Conservation (phyloP, 2,888 invertebrate genomes). For the Myopa tessellatipennis region DNA sequence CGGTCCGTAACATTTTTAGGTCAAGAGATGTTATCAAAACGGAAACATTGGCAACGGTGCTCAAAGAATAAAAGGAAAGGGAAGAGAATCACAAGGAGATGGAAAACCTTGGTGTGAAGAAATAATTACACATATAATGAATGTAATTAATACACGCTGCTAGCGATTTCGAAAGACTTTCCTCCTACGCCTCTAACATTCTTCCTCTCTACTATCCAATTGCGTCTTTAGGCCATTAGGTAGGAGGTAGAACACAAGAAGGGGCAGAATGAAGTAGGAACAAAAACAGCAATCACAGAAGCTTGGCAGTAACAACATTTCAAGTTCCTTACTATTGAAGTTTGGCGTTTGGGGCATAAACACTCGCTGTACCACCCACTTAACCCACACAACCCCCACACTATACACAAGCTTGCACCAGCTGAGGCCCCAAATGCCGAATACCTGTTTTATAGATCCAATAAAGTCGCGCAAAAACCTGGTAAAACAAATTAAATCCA, state of each 20-base stretch:
- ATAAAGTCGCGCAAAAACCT: neutral
- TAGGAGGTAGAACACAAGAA: neutral
- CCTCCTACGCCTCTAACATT: slow-evolving; percentile 5
- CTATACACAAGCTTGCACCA: neutral
- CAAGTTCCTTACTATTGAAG: slow-evolving; percentile 54
- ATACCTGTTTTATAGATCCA: neutral
- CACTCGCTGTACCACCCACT: neutral
- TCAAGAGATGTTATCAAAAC: neutral
- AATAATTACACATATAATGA: slow-evolving; percentile 60
- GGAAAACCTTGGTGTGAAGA: slow-evolving; percentile 54
- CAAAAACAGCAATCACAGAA: neutral
- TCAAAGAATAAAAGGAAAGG: neutral
- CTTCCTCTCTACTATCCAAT: slow-evolving; percentile 54
- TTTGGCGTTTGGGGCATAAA: slow-evolving; percentile 55
- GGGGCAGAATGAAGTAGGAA: neutral
- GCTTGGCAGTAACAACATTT: neutral
- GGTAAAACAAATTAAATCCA: slow-evolving; percentile 18
- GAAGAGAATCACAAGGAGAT: neutral
- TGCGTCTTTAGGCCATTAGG: slow-evolving; percentile 62
- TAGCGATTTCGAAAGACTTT: slow-evolving; percentile 40
- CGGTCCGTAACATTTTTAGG: too few species aligned
- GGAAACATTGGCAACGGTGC: neutral
- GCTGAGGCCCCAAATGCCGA: neutral
- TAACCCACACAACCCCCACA: slow-evolving; percentile 18
- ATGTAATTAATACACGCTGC: slow-evolving; percentile 57